Conservation (phyloP, 2,888 invertebrate species). For the Galerucella nymphaeae region DNA sequence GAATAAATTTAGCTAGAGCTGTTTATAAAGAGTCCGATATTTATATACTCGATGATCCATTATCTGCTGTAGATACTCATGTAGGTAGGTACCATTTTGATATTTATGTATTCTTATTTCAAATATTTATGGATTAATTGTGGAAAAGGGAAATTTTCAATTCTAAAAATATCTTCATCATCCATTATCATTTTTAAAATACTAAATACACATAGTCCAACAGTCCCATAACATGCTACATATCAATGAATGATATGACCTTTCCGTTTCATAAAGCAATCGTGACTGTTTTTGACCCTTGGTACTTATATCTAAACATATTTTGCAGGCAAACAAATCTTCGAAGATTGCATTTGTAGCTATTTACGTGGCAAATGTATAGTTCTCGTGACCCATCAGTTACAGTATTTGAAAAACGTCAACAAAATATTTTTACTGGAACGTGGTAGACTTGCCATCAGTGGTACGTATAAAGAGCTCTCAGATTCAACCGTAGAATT, state of each 20-base stretch:
- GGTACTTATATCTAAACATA: neutral
- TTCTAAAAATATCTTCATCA: too few species aligned
- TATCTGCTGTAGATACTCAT: conserved; percentile 82
- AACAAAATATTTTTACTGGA: conserved; percentile 74
- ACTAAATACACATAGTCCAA: too few species aligned
- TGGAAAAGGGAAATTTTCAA: too few species aligned
- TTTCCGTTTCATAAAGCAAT: too few species aligned
- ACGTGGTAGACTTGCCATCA: conserved; percentile 67
- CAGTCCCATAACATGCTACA: too few species aligned
- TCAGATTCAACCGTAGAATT: conserved; percentile 67
- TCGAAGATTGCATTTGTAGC: conserved; percentile 75
- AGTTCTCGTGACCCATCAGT: conserved; percentile 85
- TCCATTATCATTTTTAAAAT: too few species aligned
- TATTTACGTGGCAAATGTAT: conserved; percentile 72
- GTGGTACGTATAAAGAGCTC: conserved; percentile 67
- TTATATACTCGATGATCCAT: conserved; percentile 83
- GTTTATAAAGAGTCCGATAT: conserved; percentile 82
- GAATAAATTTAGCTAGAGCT: conserved; percentile 81
- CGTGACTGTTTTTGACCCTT: too few species aligned
- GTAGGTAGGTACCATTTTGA: conserved; percentile 66
- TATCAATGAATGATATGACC: too few species aligned
- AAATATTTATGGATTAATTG: too few species aligned
- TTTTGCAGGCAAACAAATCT: conserved; percentile 77
- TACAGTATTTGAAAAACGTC: conserved; percentile 79
- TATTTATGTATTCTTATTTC: neutral